These are phyloP conservation scores for Rhea pennata DNA, from an alignment of 2,113 vertebrate species.

Conservation along the genomic window DNA sequence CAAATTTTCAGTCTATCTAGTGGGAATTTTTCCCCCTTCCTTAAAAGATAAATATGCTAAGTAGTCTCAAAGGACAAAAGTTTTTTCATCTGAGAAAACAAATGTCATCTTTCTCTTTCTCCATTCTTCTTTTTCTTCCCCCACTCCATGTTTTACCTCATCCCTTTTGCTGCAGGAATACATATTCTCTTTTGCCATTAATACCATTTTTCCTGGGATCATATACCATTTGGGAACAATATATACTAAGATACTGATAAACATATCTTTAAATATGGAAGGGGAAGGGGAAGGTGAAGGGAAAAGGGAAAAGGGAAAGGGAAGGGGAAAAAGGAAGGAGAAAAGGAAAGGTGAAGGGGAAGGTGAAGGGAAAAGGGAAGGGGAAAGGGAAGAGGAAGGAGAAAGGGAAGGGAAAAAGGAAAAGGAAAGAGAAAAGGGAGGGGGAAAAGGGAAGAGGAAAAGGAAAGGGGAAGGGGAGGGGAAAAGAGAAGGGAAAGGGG, in stretches of 20 bases:
- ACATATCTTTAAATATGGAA: neutral
- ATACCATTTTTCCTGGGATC: neutral
- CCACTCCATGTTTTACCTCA: neutral
- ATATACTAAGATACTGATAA: neutral
- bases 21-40: slow-evolving; percentile 57
- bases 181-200: neutral
- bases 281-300: too few relatives aligned
- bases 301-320: too few relatives aligned
- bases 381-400: too few relatives aligned
- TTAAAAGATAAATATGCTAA: slow-evolving; percentile 71
- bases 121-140: neutral
- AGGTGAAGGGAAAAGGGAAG: too few relatives aligned
- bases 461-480: too few relatives aligned
- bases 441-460: too few relatives aligned
- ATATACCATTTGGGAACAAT: neutral
- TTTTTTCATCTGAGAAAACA: slow-evolving; percentile 64
- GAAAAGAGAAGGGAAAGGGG: neutral
- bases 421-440: too few relatives aligned
- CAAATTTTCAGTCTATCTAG: slow-evolving; percentile 64
- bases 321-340: too few relatives aligned
- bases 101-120: slow-evolving; percentile 23
- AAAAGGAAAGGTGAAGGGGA: too few relatives aligned
- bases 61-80: slow-evolving; percentile 49
- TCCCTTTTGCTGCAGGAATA: neutral
- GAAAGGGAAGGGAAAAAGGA: too few relatives aligned